phyloP scores from a whole-genome alignment of 1,140 invertebrate species.

The Dermatophagoides farinae region DNA sequence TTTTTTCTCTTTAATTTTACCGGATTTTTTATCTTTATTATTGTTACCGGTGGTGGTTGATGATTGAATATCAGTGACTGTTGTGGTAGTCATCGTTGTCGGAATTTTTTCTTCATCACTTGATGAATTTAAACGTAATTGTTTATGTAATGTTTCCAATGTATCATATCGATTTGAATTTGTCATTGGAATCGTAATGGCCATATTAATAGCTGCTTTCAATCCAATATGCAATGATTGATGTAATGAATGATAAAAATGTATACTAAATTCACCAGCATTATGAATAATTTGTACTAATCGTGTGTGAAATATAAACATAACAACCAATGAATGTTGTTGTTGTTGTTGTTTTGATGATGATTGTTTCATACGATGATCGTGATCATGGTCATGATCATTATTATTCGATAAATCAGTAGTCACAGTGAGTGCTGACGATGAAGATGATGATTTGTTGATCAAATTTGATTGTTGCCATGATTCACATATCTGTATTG shows the following conservation, averaged over 20 bases:
- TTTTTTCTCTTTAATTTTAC: no score
- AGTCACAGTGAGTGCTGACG: not conserved
- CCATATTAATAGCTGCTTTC: not conserved
- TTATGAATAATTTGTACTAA: conserved; percentile 3
- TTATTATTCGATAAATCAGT: not conserved
- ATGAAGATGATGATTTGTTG: not conserved
- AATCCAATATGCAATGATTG: not conserved
- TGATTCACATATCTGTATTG: not conserved
- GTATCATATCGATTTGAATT: no score
- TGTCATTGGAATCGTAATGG: no score
- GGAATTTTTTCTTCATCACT: no score
- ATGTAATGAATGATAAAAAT: not conserved
- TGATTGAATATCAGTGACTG: no score
- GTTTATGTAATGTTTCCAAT: no score
- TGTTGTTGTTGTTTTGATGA: not conserved
- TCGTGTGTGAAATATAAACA: not conserved
- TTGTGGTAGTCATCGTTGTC: no score
- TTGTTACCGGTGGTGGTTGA: no score
- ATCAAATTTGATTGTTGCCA: not conserved
- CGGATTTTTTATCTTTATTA: no score
- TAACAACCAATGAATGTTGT: not conserved
- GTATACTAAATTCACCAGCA: not conserved
- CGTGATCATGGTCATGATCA: no score
- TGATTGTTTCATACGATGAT: no score
- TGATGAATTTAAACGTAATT: no score